phyloP scores from a whole-genome alignment of 2,113 vertebrate species.

The Lampris incognitus region DNA sequence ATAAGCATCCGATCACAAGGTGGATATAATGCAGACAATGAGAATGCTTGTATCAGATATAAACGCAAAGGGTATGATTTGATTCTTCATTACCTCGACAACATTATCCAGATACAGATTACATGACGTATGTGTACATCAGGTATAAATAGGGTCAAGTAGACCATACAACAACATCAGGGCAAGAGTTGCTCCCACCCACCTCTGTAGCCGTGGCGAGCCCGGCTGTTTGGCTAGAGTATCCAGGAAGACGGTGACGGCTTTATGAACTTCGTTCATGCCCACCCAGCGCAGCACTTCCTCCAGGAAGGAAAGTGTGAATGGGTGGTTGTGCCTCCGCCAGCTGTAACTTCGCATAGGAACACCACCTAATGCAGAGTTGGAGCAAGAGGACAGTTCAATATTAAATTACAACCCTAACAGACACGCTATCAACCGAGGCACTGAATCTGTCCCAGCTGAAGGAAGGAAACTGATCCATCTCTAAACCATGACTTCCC shows the following conservation, averaged over 20 bases:
- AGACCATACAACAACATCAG: background rate
- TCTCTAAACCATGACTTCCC: too few species aligned
- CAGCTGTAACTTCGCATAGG: slow-evolving; percentile 81
- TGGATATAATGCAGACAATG: too few species aligned
- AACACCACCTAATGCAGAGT: slow-evolving; percentile 68
- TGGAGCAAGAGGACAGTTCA: background rate
- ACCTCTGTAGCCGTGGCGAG: slow-evolving; percentile 79
- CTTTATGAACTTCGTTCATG: slow-evolving; percentile 93
- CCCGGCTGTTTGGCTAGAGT: slow-evolving; percentile 77
- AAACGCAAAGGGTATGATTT: too few species aligned
- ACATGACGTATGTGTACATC: background rate
- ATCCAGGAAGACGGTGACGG: slow-evolving; percentile 87
- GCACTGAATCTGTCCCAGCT: too few species aligned
- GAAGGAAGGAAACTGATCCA: too few species aligned
- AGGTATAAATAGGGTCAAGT: background rate
- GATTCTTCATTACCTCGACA: background rate
- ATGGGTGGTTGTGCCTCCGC: slow-evolving; percentile 83
- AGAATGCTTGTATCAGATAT: too few species aligned
- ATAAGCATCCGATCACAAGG: too few species aligned
- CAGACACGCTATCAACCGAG: background rate
- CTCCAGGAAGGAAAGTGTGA: slow-evolving; percentile 88
- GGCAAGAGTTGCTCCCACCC: slow-evolving; percentile 47
- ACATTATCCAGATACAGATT: background rate
- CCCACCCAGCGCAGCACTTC: slow-evolving; percentile 88
- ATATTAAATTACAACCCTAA: background rate